Base-by-base conservation (phyloP, 2,888 invertebrate genomes). In the Drosophila planitibia region DNA sequence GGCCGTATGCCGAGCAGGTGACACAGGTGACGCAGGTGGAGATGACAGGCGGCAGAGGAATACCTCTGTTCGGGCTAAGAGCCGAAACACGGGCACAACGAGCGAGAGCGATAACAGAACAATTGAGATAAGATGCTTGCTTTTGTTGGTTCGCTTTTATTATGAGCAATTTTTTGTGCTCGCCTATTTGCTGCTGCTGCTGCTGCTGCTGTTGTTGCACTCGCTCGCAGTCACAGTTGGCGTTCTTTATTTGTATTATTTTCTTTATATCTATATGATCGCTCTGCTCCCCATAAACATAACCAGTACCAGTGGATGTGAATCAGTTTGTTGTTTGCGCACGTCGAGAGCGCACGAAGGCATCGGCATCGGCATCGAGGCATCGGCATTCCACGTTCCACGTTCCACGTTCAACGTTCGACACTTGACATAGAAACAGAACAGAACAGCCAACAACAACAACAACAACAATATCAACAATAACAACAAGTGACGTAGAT, bases 281-380 rank as follows among this genome's bases (percentile, higher is more conserved):
- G 79, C 67, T 70, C 53, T 71, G 83, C 65, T 85, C 68, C 74
- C 72, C 71, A 74, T 77, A 79, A 75, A 76, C 79, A 78, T 70
- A 82, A 79, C 79, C 79, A 82, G 69, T 70, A 74, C 79, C 77
- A 76, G 70, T 70, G 77, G 81, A 75, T 84, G 78, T 74, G 82
- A 89, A 80, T 92, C 91, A 91, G 91, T 91, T 85, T 82, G 78
- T 79, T 85, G 81, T 74, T 83, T 70, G 82, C 83, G 83, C 68
- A 80, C 84, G 83, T 49, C 79, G 80, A 74, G 89, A 78, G 79
- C 86, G 83, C 82, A 89, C 91, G 89, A 66, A 70, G 62, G 70
- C 62, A 69, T 53, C 68, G 75, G 72, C 66, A 80, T 59, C 66
- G 74, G 72, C 83, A 83, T 51, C 80, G 81, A 74, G 88, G 83